phyloP scores from a whole-genome alignment of 2,113 vertebrate species.

The Polyodon spathula region DNA sequence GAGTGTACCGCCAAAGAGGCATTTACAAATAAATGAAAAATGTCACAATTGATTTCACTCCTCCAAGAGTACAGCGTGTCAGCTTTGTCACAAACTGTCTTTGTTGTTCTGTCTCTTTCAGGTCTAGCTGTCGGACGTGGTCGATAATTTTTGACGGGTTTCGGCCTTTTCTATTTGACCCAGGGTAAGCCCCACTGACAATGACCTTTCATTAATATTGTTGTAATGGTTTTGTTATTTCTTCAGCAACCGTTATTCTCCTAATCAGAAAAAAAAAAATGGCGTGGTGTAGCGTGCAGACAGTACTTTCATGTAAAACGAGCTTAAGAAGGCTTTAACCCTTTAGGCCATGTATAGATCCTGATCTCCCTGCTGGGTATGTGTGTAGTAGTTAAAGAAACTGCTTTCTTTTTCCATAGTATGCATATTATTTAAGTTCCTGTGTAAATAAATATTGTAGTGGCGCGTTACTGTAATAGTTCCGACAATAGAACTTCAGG shows the following conservation, averaged over 20 bases:
- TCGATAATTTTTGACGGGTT: constrained; percentile 69
- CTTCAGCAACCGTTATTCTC: constrained; percentile 33
- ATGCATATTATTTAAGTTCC: constrained; percentile 9
- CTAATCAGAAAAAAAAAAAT: constrained; percentile 49
- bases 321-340: constrained; percentile 44
- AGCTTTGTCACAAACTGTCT: constrained; percentile 89
- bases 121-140: constrained; percentile 59
- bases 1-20: constrained; percentile 80
- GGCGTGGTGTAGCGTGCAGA: constrained; percentile 49
- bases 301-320: constrained; percentile 20
- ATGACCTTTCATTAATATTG: constrained; percentile 63
- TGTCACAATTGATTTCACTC: constrained; percentile 95
- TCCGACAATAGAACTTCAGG: constrained; percentile 21
- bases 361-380: constrained; percentile 29
- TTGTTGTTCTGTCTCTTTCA: constrained; percentile 73
- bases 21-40: constrained; percentile 99
- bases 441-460: constrained; percentile 4
- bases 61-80: constrained; percentile 65
- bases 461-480: constrained; percentile 13
- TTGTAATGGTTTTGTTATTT: constrained; percentile 39
- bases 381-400: constrained; percentile 37
- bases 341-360: constrained; percentile 37
- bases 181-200: constrained; percentile 58
- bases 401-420: constrained; percentile 18
- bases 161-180: constrained; percentile 52